phyloP scores from a whole-genome alignment of 2,113 vertebrate genomes.

The Caloenas nicobarica region DNA sequence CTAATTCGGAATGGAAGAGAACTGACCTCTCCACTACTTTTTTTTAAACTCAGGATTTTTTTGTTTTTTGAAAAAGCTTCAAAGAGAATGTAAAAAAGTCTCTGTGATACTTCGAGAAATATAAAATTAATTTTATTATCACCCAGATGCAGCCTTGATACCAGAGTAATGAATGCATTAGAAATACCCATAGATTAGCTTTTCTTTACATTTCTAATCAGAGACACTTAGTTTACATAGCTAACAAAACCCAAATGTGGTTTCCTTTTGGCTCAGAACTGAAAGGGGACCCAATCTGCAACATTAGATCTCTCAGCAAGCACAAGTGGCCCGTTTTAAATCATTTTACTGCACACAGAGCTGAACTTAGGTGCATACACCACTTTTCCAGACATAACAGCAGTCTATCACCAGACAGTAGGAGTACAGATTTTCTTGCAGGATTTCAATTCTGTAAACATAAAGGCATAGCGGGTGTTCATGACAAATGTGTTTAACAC shows the following conservation, averaged over 20 bases:
- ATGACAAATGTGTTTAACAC: neutral
- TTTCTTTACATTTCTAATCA: neutral
- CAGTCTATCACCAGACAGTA: neutral
- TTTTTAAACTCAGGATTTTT: neutral
- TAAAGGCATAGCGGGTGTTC: neutral
- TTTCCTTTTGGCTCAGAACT: neutral
- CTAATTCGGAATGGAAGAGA: neutral
- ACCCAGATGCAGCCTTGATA: neutral
- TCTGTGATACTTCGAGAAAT: neutral
- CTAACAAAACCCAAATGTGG: neutral
- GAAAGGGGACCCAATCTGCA: neutral
- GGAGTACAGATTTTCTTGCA: neutral
- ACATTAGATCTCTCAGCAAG: neutral
- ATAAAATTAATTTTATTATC: conserved; percentile 9
- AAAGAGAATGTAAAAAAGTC: neutral
- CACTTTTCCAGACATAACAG: neutral
- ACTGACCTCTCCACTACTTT: neutral
- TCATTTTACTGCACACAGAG: neutral
- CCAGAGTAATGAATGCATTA: neutral
- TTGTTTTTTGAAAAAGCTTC: neutral
- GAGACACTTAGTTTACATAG: neutral
- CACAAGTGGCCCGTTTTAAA: neutral
- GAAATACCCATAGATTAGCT: neutral
- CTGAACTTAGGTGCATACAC: neutral
- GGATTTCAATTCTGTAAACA: neutral